Conservation (phyloP, 2,113 vertebrate genomes). For the Larimichthys polyactis region DNA sequence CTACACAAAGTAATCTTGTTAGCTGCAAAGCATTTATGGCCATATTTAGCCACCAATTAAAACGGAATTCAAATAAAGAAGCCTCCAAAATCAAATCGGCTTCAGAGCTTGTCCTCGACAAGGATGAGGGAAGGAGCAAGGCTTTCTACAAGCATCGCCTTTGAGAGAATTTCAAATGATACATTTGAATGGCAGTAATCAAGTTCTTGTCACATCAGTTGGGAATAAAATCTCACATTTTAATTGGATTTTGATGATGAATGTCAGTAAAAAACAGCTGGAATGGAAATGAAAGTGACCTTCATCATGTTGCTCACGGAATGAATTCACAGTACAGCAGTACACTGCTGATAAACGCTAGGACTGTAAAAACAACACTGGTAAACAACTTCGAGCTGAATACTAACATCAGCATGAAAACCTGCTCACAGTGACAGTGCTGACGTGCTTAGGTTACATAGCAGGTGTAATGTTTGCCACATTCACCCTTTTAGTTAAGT, state of each 20-base stretch:
- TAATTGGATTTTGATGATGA: neutral
- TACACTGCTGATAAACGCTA: neutral
- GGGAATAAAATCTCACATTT: slow-evolving; percentile 1
- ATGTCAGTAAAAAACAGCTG: neutral
- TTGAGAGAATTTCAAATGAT: neutral
- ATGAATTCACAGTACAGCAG: slow-evolving; percentile 3
- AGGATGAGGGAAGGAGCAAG: neutral
- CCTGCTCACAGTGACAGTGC: neutral
- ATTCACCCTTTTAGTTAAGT: neutral
- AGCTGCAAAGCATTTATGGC: neutral
- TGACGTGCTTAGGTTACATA: neutral
- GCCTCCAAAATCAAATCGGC: neutral
- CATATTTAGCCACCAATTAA: neutral
- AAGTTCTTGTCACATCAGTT: neutral
- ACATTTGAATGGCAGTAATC: neutral
- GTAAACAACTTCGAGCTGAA: neutral
- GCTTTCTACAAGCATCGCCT: slow-evolving; percentile 15
- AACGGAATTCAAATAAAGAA: neutral
- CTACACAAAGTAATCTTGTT: neutral
- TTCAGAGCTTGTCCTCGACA: neutral
- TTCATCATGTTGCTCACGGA: neutral
- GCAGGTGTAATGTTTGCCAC: neutral
- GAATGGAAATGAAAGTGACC: neutral
- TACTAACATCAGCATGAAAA: neutral
- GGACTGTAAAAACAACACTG: neutral